A percentile compares a stretch with the other conserved stretches of the same genome.
Evolutionary conservation across 1,140 invertebrate species (phyloP).

Genomic region (Zaprionus camerounensis): DNA sequence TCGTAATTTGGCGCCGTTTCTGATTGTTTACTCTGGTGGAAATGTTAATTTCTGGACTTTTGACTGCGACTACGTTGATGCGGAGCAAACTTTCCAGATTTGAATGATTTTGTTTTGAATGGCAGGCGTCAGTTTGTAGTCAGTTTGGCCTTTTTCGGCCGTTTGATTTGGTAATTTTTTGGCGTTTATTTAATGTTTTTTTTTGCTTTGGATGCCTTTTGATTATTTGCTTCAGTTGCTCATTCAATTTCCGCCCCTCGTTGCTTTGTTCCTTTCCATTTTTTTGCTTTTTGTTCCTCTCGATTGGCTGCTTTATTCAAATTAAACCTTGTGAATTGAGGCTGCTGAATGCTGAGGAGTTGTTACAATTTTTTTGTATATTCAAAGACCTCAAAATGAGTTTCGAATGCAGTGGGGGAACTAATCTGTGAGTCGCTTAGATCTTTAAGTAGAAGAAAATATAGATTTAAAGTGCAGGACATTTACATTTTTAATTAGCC

Average conservation of each 20-base stretch:
- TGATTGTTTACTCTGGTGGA: conserved; percentile 77
- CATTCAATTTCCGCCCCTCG: conserved; percentile 73
- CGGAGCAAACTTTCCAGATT: conserved; percentile 58
- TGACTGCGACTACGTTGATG: conserved; percentile 58
- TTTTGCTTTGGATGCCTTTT: conserved; percentile 47
- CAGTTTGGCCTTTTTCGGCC: conserved; percentile 18
- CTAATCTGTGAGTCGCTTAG: conserved; percentile 11
- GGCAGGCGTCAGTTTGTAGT: conserved; percentile 40
- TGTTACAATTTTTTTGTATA: background rate
- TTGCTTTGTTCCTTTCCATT: conserved; percentile 28
- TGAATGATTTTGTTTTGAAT: conserved; percentile 69
- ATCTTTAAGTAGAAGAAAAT: background rate
- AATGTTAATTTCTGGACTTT: conserved; percentile 81
- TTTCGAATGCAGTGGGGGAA: background rate
- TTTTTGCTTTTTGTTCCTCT: conserved; percentile 43
- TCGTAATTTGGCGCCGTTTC: conserved; percentile 57
- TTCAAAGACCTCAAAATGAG: conserved; percentile 28
- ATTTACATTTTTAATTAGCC: background rate
- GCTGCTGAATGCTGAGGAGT: background rate
- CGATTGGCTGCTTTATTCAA: conserved; percentile 66
- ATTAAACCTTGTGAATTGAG: conserved; percentile 23
- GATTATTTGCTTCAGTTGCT: conserved; percentile 77
- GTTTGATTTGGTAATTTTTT: conserved; percentile 26
- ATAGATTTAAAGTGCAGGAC: background rate
- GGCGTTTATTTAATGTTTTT: conserved; percentile 41